Evolutionary conservation across 2,888 invertebrate genomes (phyloP).

Genomic region (Mythimna vitellina): DNA sequence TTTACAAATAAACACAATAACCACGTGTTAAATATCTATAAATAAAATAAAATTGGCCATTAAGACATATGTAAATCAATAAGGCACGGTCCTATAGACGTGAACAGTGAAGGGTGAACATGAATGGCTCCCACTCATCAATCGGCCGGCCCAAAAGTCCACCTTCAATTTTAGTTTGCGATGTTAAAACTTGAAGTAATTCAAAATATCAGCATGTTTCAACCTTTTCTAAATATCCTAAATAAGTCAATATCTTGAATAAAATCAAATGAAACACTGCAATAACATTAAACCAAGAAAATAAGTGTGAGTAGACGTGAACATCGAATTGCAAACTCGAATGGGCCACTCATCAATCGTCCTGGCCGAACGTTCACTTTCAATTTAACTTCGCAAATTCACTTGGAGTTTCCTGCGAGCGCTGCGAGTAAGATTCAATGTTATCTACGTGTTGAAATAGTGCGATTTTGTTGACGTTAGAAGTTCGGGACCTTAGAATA

Average conservation of each 20-base stretch:
- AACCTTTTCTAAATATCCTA: too few species aligned
- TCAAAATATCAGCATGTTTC: not conserved
- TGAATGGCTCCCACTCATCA: too few species aligned
- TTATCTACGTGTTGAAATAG: constrained; percentile 49
- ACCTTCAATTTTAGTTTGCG: too few species aligned
- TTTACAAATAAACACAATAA: too few species aligned
- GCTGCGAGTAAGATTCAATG: constrained; percentile 60
- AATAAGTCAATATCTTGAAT: too few species aligned
- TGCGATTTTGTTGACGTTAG: constrained; percentile 47
- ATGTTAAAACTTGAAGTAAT: too few species aligned
- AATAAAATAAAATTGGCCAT: too few species aligned
- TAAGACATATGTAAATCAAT: too few species aligned
- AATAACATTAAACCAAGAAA: not conserved
- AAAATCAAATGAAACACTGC: not conserved
- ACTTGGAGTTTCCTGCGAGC: constrained; percentile 63
- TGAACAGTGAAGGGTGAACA: too few species aligned
- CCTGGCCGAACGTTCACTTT: constrained; percentile 67
- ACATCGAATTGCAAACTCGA: constrained; percentile 62
- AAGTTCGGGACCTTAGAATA: constrained; percentile 11
- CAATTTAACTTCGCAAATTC: constrained; percentile 77
- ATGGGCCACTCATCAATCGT: constrained; percentile 74
- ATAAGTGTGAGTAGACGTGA: constrained; percentile 52
- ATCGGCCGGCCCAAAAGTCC: too few species aligned
- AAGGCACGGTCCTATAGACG: too few species aligned
- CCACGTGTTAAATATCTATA: too few species aligned